Conservation (phyloP, 2,888 invertebrate genomes). For the Rhamnusium bicolor region DNA sequence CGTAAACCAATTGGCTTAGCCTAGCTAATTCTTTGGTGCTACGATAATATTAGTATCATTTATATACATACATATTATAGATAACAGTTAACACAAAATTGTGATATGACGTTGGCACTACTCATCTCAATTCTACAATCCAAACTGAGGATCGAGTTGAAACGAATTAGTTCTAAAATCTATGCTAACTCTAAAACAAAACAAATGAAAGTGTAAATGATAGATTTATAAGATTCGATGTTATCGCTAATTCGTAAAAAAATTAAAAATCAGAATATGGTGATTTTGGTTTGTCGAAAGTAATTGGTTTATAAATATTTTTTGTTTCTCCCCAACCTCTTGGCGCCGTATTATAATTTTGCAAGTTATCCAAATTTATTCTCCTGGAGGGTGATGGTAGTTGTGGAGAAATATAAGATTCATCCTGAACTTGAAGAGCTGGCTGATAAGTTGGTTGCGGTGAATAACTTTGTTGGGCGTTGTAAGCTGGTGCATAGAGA, state of each 20-base stretch:
- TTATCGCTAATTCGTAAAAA: not conserved
- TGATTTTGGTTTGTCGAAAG: conserved; percentile 74
- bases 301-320: conserved; percentile 82
- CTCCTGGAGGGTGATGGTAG: conserved; percentile 56
- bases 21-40: not conserved
- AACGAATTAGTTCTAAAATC: conserved; percentile 26
- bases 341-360: conserved; percentile 88
- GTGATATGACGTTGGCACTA: not conserved
- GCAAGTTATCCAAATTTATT: conserved; percentile 60
- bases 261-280: conserved; percentile 60
- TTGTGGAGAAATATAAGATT: conserved; percentile 26
- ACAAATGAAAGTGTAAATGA: not conserved
- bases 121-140: conserved; percentile 47
- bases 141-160: conserved; percentile 43
- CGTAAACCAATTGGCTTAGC: not conserved
- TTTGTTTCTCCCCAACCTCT: conserved; percentile 85
- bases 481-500: conserved; percentile 50
- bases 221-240: not conserved
- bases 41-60: conserved; percentile 27
- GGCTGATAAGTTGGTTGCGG: conserved; percentile 37
- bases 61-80: conserved; percentile 36
- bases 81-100: conserved; percentile 20
- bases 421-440: conserved; percentile 35
- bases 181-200: conserved; percentile 14
- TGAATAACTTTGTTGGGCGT: conserved; percentile 48